Base-by-base conservation (phyloP, 2,888 invertebrate genomes). In the Abrostola triplasia region DNA sequence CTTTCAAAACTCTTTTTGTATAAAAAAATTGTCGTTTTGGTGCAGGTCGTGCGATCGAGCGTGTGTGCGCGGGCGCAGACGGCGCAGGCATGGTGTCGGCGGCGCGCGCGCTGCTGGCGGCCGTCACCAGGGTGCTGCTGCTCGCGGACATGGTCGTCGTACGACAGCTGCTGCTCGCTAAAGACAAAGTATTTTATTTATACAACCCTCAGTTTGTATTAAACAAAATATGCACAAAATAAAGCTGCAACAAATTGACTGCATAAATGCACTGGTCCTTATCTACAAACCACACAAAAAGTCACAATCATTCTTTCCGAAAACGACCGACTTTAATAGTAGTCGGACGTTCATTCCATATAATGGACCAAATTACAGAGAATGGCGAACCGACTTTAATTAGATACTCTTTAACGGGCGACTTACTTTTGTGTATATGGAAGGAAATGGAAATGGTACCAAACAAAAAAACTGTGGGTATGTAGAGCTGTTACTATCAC, bases 121-220 rank as follows among this genome's bases (percentile, higher is more conserved):
- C 99, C 63, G 98, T 99, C 78, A 99, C 99, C 57, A 96, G 98
- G 85, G 99, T 99, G 61, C 96, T 99, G 59, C 95, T 99, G 64
- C 95, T 99, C 80, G 99, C 99, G 10, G 99, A 99, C 94, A 98
- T 99, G 90, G 99, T 99, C 66, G 98, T 99, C 54, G 99, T 99
- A 63, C 98, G 99, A 86, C 99, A 99, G 92, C 96, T 99, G 59
- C 95, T 99, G 54, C 96, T 98, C 69, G 98, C 99, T 63, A 99
- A 99, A 94, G 99, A 99, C 90, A 99, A 99, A 96, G 98, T 98
- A 90, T 84, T 61, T 53, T 51, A 24, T 41, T 13, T 5, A 42
- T 50, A n/a, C 11, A 50, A 55, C 24, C 24, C 24, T 24, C 4
- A 24, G 24, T 24, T 24, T 24, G 24, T 24, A 24, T 24, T 1